Evolutionary conservation across 1,140 invertebrate genomes (phyloP), one percentile per base, ranked within the genome.

Genomic region (Drosophila auraria): DNA sequence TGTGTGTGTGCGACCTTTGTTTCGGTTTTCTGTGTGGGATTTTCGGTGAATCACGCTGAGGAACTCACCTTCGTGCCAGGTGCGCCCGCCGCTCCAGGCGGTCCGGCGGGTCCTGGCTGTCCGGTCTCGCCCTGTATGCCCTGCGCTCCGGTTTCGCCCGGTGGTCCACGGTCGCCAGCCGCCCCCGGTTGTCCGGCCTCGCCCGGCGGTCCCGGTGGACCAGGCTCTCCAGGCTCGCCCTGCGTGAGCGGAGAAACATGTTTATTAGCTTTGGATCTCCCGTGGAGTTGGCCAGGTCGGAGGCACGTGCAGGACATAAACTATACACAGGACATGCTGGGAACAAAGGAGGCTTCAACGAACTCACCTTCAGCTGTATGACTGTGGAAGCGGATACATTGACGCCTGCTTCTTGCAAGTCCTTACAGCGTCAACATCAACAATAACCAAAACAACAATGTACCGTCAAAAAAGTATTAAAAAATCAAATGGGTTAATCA

Each of bases 201-300:
- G 27, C 97, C 98, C 14, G 96, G 94, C 47, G 97, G 96, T 54
- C 98, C 98, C 12, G 97, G 97, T 27, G 97, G 97, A 44, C 98
- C 98, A 17, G 97, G 97, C 92, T 98, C 96, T 54, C 97, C 97
- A 57, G 98, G 97, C 93, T 98, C 97, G 49, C 97, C 98, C 97
- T 98, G 87, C 44, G 11, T 17, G 8, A 11, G 11, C 33, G 36
- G 50, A 58, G 69, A 76, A 77, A 87, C 61, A 68, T 56, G 73
- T 72, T 78, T 81, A 86, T 82, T 92, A 86, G 79, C 64, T 62
- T 27, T 30, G 66, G 50, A 61, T 58, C 69, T 62, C 45, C 40
- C 12, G 30, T 71, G 65, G 50, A 50, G 57, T 33, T 54, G 38
- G 75, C 60, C 50, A 42, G 50, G 42, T 44, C n/a, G 53, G 58